Base-by-base conservation (phyloP, 1,140 invertebrate genomes). In the Aradophagus sp. region DNA sequence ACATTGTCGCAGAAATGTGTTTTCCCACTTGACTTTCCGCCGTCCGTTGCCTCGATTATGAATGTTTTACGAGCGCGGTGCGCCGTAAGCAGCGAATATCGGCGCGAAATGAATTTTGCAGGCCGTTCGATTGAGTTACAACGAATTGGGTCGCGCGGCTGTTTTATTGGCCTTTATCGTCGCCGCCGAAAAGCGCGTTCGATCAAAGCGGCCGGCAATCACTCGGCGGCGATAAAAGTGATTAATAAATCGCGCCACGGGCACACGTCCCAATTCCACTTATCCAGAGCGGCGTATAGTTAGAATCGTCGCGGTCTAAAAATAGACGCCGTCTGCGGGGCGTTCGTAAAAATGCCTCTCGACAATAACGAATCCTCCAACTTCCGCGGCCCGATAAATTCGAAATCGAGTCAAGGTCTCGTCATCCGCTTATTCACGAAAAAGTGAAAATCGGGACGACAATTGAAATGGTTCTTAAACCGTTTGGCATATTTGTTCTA, bases 331-430 rank as follows among this genome's bases (percentile, higher is more conserved):
- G 36, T 61, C 56, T 50, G 55, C 34, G 26, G n/a, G n/a, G n/a
- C n/a, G n/a, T n/a, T n/a, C 55, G 34, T 47, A 59, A 48, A 59
- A 59, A 59, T 59, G 20, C 42, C 55, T 20, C 5, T 35, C 44
- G 38, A 50, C 50, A 50, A 42, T 42, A 50, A 41, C 50, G 42
- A 61, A 50, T 50, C 3, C 16, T 8, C n/a, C 6, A 10, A n/a
- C 27, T 2, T 41, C 20, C 5, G 27, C 10, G 14, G n/a, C 1
- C 10, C 34, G 23, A 50, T 27, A 29, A 45, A 56, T 12, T n/a
- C 29, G 23, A 36, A 53, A 45, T 58, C 1, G 23, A 45, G 41
- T 38, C 53, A 58, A 48, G 55, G 55, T 50, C 23, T 11, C 29
- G 29, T 31, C 29, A 3, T 10, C 2, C 29, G n/a, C 29, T 23